These are phyloP conservation scores for Abscondita cerata DNA, from an alignment of 2,888 invertebrate species.

Conservation along the genomic window DNA sequence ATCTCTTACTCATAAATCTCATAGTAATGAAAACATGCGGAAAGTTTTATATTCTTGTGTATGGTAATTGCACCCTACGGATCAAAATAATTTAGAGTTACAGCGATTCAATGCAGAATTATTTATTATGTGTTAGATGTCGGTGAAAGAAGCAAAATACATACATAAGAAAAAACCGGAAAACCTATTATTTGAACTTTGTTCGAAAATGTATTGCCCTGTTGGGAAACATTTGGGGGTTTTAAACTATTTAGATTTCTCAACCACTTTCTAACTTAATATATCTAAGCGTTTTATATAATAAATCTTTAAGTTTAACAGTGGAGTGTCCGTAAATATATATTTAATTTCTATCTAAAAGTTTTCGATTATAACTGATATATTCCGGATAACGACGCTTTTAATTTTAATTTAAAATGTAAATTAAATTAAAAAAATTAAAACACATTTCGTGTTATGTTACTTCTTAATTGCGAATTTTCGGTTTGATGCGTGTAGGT, in stretches of 20 bases:
- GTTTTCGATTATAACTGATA: no score
- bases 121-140: neutral
- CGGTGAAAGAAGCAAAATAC: conserved; percentile 1
- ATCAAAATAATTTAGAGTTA: conserved; percentile 2
- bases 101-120: conserved; percentile 9
- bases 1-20: neutral
- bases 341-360: neutral
- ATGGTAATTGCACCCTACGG: neutral
- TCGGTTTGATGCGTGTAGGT: no score
- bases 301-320: neutral
- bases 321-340: no score
- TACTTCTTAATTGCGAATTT: no score
- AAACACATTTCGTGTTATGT: no score
- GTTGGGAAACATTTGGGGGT: conserved; percentile 4
- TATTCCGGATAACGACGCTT: neutral
- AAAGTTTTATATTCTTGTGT: neutral
- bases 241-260: conserved; percentile 11
- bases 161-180: neutral
- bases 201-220: conserved; percentile 9
- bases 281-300: neutral
- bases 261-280: conserved; percentile 5
- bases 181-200: conserved; percentile 8
- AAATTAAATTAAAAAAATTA: no score
- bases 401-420: no score
- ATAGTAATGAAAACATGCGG: neutral